Evolutionary conservation across 2,888 invertebrate genomes (phyloP), one percentile per base, ranked within the genome.

Genomic region (Chloroclysta siterata): DNA sequence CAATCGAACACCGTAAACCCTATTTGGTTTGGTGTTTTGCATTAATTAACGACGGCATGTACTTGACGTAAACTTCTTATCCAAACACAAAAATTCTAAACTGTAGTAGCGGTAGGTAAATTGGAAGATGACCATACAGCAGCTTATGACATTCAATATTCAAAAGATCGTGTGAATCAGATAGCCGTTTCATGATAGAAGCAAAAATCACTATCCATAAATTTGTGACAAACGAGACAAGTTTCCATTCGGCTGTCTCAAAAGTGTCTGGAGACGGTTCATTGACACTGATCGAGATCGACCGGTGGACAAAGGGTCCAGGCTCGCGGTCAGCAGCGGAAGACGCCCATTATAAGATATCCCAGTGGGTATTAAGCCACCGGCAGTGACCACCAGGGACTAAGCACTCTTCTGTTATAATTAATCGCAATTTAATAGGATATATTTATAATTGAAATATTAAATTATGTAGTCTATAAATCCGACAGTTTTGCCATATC

Each of bases 241-340:
- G 65, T 60, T 65, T 66, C 68, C 60, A 67, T 56, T 60, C 48
- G 54, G 60, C 61, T 61, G 67, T 70, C 68, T 68, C 52, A 60
- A 64, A 63, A 72, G 55, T 67, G 74, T 73, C 73, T 72, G 62
- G 48, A 59, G 65, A 61, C 66, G 68, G 84, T 80, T 84, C 82
- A 78, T 77, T 80, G 83, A 82, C 84, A 75, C 79, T 70, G 68
- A 75, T 74, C 72, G 72, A 75, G 76, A 74, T 67, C 76, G 73
- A 75, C 63, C 69, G 69, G 66, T 74, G 73, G 71, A 81, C 80
- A 77, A 78, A 77, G 80, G 79, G 79, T 75, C 75, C 75, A 72
- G 73, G 72, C 74, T 69, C 74, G 82, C 80, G 82, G 84, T 81
- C 76, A 76, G 71, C 67, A 80, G 70, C 84, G 87, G 86, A 86